Evolutionary conservation across 2,888 invertebrate genomes (phyloP), one percentile per base, ranked within the genome.

Genomic region (Torymus auratus): DNA sequence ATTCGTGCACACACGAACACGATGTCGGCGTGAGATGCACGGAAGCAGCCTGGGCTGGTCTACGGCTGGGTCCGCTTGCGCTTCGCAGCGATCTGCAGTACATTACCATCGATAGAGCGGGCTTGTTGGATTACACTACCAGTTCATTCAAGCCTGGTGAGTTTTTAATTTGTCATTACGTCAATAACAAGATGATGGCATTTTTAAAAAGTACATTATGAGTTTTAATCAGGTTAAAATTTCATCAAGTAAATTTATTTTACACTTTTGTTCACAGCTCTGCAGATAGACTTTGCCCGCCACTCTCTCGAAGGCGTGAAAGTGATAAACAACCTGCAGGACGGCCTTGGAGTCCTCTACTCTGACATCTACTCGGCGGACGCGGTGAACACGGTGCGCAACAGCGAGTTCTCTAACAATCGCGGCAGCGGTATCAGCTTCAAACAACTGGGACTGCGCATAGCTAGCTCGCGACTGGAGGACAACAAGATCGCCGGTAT

Each of bases 271-370:
- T 52, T 81, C 81, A 28, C 85, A 91, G 98, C 98, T 0, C 91
- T 98, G 14, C 97, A 97, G 91, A 95, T 97, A 84, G 97, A 97
- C 88, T 96, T 96, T 86, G 94, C 96, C 1, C 93, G 96, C 15
- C 96, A 96, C 86, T 95, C 96, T 84, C 92, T 97, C 85, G 96
- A 97, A 90, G 96, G 95, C 86, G 94, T 97, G 2, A 94, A 94
- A 85, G 93, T 99, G 17, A 92, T 94, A 0, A 94, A 98, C 87
- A 99, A 98, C 89, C 94, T 96, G 73, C 96, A 97, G 86, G 98
- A 98, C 88, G 99, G 99, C 0, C 92, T 99, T 50, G 98, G 98
- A 52, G 94, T 99, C 60, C 92, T 98, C 81, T 99, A 98, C 91
- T 97, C 98, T 0, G 98, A 99, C 91, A 95, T 99, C 80, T 98